A percentile compares a stretch with the other conserved stretches of the same genome.
Evolutionary conservation across 2,113 vertebrate species (phyloP).

Genomic region (Pimephales promelas): DNA sequence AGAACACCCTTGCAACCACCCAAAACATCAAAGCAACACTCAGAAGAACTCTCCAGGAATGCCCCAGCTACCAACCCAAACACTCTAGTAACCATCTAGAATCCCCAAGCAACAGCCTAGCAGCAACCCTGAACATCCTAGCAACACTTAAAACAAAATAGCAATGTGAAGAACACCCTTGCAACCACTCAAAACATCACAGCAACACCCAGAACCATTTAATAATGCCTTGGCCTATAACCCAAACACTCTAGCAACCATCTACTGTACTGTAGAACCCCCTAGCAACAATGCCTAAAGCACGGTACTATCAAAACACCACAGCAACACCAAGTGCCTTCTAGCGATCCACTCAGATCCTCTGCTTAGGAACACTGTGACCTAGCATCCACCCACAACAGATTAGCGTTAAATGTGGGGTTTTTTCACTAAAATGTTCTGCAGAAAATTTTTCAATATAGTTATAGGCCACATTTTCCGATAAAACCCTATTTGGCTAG

Average conservation of each 20-base stretch:
- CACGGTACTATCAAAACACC: not conserved
- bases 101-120: too few relatives aligned
- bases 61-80: too few relatives aligned
- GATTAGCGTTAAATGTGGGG: not conserved
- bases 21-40: not conserved
- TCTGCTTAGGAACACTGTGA: not conserved
- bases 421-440: not conserved
- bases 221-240: too few relatives aligned
- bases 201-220: not conserved
- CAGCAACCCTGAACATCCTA: not conserved
- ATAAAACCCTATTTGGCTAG: conserved; percentile 22
- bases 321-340: not conserved
- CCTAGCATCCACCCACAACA: not conserved
- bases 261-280: too few relatives aligned
- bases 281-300: too few relatives aligned
- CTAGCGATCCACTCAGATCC: too few relatives aligned
- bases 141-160: not conserved
- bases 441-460: not conserved
- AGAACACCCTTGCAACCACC: not conserved
- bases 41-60: not conserved
- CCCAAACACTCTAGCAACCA: too few relatives aligned
- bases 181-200: not conserved
- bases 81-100: too few relatives aligned
- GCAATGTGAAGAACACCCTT: not conserved
- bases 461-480: not conserved